Evolutionary conservation across 2,113 vertebrate species (phyloP).

Genomic region (Corythaixoides concolor): DNA sequence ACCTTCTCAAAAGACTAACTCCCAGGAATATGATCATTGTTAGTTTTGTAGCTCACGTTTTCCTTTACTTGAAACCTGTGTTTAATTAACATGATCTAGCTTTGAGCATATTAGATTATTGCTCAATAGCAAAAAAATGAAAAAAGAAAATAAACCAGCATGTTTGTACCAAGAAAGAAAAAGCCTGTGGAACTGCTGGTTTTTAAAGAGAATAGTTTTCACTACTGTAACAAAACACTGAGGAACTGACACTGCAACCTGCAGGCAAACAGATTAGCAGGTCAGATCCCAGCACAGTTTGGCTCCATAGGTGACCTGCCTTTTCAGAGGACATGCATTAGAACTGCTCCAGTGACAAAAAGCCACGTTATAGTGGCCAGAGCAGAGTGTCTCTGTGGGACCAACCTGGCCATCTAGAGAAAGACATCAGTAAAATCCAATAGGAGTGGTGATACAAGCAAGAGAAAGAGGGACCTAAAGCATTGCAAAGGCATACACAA

Average conservation of each 20-base stretch:
- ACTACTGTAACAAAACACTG: background rate
- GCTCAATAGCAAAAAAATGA: background rate
- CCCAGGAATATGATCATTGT: background rate
- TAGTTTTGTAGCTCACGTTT: background rate
- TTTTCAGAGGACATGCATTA: background rate
- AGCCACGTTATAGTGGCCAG: background rate
- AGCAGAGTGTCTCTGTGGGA: background rate
- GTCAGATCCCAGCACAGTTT: background rate
- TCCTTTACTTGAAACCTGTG: background rate
- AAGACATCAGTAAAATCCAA: background rate
- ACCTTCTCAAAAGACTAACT: background rate
- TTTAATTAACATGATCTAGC: background rate
- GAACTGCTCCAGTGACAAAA: background rate
- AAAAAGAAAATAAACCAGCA: background rate
- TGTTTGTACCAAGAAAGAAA: background rate
- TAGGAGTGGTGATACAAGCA: background rate
- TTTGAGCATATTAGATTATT: background rate
- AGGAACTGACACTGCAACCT: background rate
- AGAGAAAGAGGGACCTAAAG: background rate
- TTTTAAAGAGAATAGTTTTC: background rate
- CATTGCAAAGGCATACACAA: background rate
- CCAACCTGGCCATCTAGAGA: background rate
- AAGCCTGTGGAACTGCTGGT: background rate
- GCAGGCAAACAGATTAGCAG: background rate
- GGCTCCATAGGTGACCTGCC: background rate